Evolutionary conservation across 2,797 vertebrate species (phyloP), one percentile per base, ranked within the genome.

Genomic region (Octomys mimax): DNA sequence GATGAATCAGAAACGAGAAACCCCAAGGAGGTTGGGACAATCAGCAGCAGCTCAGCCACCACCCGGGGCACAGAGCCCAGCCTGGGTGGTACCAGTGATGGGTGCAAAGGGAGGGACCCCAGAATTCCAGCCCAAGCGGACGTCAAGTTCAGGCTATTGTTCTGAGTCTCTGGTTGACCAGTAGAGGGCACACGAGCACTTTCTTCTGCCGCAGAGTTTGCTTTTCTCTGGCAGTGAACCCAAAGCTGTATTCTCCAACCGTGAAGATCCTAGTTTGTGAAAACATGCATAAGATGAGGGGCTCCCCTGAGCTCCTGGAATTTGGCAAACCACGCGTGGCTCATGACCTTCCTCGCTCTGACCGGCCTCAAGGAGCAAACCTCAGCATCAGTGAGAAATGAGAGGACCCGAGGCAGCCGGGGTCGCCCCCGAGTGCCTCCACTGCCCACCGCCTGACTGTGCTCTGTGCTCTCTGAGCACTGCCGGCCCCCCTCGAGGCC

Each of bases 131-230:
- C 68, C 36, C 71, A 4, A 10, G 10, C 13, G 0, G 49, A 28
- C 12, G 5, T n/a, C 54, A 24, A 14, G 19, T 93, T 57, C 6
- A 49, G 28, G 16, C 36, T 6, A 6, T n/a, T 33, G 64, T 83
- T 83, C 54, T 1, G 19, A 61, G 42, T 78, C 86, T 79, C 89
- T 3, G 0, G 5, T 28, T 70, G 96, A 28, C 98, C 98, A 97
- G 94, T 95, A 97, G 98, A 97, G 93, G 98, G 98, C 98, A 93
- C 85, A 95, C 93, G 94, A 66, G 91, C 92, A 87, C 97, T 96
- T 96, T 75, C 19, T 93, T 90, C 83, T n/a, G 66, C 16, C 0
- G 0, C 1, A 2, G 83, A 94, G 33, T 95, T 96, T 18, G 64
- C 92, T 96, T 75, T 80, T 77, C 86, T 83, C 52, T 36, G 79